Conservation (phyloP, 2,888 invertebrate genomes). For the Philereme transversata region DNA sequence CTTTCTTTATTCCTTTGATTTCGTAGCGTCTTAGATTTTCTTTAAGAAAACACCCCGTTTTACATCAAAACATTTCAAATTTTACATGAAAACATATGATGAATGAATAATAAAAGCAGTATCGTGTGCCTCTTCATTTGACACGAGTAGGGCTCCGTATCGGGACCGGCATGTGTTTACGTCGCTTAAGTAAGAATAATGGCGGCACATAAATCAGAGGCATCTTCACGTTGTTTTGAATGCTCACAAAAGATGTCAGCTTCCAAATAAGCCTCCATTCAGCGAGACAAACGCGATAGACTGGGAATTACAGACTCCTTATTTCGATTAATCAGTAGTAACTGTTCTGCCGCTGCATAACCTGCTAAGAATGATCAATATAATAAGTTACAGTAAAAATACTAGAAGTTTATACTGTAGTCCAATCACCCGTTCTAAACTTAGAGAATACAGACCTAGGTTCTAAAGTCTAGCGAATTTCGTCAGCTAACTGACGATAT, state of each 20-base stretch:
- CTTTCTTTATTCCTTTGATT: too few species aligned
- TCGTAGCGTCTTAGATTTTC: too few species aligned
- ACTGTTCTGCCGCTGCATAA: too few species aligned
- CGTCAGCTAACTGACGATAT: too few species aligned
- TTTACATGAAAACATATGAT: conserved; percentile 26
- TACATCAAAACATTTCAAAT: conserved; percentile 23
- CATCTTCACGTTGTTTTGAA: conserved; percentile 73
- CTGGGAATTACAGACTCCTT: conserved; percentile 40
- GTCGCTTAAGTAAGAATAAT: conserved; percentile 76
- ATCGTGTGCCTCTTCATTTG: conserved; percentile 39
- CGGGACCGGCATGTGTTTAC: conserved; percentile 69
- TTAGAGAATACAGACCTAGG: too few species aligned
- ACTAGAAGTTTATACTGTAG: too few species aligned
- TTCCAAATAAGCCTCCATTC: conserved; percentile 56
- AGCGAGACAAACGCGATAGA: conserved; percentile 46
- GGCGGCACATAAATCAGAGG: conserved; percentile 70
- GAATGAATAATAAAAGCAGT: conserved; percentile 36
- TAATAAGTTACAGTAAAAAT: too few species aligned
- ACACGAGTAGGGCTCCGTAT: conserved; percentile 40
- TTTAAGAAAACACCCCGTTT: conserved; percentile 2
- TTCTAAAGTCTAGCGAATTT: too few species aligned
- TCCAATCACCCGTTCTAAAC: too few species aligned
- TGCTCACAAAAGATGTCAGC: conserved; percentile 66
- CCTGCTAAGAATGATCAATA: too few species aligned
- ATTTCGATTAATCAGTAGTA: conserved; percentile 42